phyloP scores from a whole-genome alignment of 2,113 vertebrate species.

The Uria aalge region DNA sequence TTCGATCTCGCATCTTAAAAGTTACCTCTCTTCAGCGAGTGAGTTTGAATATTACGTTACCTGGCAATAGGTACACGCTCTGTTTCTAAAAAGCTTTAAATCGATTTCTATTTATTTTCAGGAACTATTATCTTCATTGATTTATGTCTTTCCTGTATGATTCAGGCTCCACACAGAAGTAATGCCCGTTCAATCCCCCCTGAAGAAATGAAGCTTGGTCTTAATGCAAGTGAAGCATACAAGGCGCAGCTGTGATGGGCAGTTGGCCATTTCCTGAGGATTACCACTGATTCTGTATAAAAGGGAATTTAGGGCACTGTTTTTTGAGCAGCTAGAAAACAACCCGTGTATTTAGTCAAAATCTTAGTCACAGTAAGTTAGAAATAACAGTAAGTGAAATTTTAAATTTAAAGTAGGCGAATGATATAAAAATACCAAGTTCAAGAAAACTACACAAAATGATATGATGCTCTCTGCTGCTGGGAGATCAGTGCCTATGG shows the following conservation, averaged over 20 bases:
- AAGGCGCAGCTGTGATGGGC: constrained; percentile 5
- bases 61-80: neutral
- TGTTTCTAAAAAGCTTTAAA: neutral
- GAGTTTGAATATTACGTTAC: neutral
- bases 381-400: neutral
- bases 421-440: neutral
- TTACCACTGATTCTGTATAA: neutral
- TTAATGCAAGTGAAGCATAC: constrained; percentile 27
- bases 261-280: constrained; percentile 17
- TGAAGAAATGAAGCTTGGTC: neutral
- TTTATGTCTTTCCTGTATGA: neutral
- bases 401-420: neutral
- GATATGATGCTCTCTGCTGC: neutral
- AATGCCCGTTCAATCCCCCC: neutral
- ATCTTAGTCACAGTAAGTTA: neutral
- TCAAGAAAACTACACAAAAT: neutral
- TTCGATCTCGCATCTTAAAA: neutral
- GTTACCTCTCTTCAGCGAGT: neutral
- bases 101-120: neutral
- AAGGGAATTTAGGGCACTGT: neutral
- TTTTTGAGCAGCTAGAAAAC: neutral
- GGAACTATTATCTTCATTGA: neutral
- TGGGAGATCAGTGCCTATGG: neutral
- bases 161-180: neutral
- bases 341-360: neutral